Conservation (phyloP, 2,888 invertebrate genomes). For the Muscina levida region DNA sequence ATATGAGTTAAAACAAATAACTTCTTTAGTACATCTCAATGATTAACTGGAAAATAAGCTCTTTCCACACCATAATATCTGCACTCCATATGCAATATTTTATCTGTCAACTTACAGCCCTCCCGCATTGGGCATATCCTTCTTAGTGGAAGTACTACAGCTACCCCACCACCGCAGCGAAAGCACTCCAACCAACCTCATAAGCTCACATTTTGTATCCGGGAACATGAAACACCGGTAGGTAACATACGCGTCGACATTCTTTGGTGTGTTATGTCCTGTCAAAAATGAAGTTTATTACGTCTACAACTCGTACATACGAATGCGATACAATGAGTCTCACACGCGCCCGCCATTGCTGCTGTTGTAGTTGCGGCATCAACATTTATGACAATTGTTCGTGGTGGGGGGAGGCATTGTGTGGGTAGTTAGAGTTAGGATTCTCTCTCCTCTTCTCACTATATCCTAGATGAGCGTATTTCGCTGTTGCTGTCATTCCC, state of each 20-base stretch:
- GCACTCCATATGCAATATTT: constrained; percentile 54
- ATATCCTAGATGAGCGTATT: not conserved
- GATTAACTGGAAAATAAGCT: constrained; percentile 59
- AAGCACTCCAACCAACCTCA: not conserved
- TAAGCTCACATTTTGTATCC: constrained; percentile 31
- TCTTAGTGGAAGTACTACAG: constrained; percentile 54
- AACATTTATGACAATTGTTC: constrained; percentile 52
- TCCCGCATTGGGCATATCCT: constrained; percentile 35
- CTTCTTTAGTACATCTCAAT: constrained; percentile 51
- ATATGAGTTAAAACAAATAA: constrained; percentile 45
- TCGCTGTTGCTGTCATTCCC: constrained; percentile 72
- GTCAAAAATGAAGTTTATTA: constrained; percentile 78
- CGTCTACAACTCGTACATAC: constrained; percentile 72
- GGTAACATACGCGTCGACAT: constrained; percentile 67
- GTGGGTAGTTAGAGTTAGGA: constrained; percentile 7
- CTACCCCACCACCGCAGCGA: constrained; percentile 67
- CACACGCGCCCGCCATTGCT: constrained; percentile 11
- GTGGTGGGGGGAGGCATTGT: constrained; percentile 35
- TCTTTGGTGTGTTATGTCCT: constrained; percentile 74
- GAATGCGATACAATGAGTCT: constrained; percentile 20
- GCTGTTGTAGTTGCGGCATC: constrained; percentile 64
- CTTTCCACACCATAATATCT: constrained; percentile 8
- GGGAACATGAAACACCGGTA: constrained; percentile 53
- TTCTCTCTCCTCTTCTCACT: too few species aligned
- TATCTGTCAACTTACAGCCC: constrained; percentile 54